Conservation (phyloP, 1,140 invertebrate species). For the Solenopsis invicta region DNA sequence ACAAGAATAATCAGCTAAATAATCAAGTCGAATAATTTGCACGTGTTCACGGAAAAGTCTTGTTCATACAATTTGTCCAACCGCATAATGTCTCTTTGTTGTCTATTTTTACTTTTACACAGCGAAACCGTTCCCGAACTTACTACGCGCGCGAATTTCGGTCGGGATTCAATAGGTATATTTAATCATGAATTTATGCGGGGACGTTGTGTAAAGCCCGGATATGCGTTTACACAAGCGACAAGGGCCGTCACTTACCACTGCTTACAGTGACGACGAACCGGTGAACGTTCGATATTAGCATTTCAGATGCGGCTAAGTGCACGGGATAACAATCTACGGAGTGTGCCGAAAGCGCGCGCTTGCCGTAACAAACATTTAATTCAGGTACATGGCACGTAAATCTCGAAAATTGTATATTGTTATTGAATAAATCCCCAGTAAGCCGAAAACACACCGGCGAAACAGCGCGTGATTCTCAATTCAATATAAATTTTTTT, state of each 20-base stretch:
- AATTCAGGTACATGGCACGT: slow-evolving; percentile 18
- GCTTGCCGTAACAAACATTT: slow-evolving; percentile 43
- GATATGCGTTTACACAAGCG: slow-evolving; percentile 53
- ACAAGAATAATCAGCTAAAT: neutral
- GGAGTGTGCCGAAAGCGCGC: slow-evolving; percentile 1
- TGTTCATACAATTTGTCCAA: neutral
- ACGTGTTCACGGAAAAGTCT: neutral
- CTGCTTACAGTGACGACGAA: slow-evolving; percentile 42
- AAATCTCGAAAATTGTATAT: slow-evolving; percentile 29
- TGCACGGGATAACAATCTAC: slow-evolving; percentile 24
- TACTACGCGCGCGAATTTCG: neutral
- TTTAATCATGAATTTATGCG: slow-evolving; percentile 45
- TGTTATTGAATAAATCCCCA: slow-evolving; percentile 30
- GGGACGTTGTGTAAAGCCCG: slow-evolving; percentile 13
- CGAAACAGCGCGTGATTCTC: neutral
- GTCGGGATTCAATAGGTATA: neutral
- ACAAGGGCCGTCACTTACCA: slow-evolving; percentile 51
- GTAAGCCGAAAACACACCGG: neutral
- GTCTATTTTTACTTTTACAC: neutral
- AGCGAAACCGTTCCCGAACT: neutral
- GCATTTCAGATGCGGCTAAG: slow-evolving; percentile 62
- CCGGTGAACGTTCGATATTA: slow-evolving; percentile 57
- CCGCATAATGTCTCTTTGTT: neutral
- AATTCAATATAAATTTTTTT: neutral
- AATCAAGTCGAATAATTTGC: neutral